These are phyloP conservation scores for Carduelis carduelis DNA, from an alignment of 2,797 vertebrate genomes.

Conservation along the genomic window DNA sequence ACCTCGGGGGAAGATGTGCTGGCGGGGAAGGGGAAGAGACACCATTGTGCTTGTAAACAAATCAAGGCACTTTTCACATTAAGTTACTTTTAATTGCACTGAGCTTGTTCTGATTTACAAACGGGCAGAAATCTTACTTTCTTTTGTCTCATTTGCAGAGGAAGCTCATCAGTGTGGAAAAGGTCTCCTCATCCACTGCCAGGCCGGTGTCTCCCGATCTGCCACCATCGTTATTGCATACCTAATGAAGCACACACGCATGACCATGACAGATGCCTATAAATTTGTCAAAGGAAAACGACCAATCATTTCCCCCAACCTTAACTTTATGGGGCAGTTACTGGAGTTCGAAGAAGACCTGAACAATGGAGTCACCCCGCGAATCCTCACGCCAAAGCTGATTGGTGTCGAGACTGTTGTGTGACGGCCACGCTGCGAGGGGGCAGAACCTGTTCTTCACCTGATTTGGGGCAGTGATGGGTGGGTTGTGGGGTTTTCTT, in stretches of 20 bases:
- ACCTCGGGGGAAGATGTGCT: not conserved
- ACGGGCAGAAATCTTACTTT: not conserved
- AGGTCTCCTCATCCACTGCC: conserved; percentile 98
- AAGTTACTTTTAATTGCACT: not conserved
- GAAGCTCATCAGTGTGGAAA: conserved; percentile 95
- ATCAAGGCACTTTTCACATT: not conserved
- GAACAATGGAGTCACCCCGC: conserved; percentile 93
- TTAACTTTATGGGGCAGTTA: conserved; percentile 99
- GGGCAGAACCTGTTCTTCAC: not conserved
- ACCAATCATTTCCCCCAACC: conserved; percentile 98
- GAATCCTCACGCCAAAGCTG: conserved; percentile 96
- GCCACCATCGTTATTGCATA: conserved; percentile 98
- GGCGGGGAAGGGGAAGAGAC: not conserved
- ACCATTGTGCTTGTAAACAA: not conserved
- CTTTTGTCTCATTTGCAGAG: conserved; percentile 77
- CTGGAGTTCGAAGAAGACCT: conserved; percentile 98
- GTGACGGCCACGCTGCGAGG: conserved; percentile 49
- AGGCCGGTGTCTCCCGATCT: conserved; percentile 96
- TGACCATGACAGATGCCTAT: conserved; percentile 99
- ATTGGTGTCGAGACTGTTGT: conserved; percentile 92
- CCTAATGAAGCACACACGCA: conserved; percentile 99
- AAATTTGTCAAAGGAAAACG: conserved; percentile 98
- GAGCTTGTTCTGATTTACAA: not conserved
- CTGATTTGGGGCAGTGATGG: not conserved
- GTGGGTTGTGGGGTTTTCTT: conserved; percentile 7